Evolutionary conservation across 2,888 invertebrate species (phyloP).

Genomic region (Dynastes hyllus): DNA sequence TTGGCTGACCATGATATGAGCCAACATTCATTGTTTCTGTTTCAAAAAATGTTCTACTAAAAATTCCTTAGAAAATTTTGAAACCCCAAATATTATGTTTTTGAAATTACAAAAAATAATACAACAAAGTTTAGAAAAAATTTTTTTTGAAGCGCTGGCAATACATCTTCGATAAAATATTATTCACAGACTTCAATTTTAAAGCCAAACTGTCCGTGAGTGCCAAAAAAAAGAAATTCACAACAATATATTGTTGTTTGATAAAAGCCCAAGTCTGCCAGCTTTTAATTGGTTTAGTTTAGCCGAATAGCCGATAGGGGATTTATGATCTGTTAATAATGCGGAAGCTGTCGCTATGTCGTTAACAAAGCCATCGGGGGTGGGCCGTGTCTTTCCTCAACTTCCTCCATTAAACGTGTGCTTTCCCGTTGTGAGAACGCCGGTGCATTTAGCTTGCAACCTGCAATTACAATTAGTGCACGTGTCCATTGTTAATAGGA

Average conservation of each 20-base stretch:
- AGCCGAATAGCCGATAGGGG: slow-evolving; percentile 48
- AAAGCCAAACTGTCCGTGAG: slow-evolving; percentile 23
- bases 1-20: too few relatives aligned
- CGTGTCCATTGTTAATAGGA: slow-evolving; percentile 35
- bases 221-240: background rate
- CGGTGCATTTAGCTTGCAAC: slow-evolving; percentile 53
- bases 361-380: slow-evolving; percentile 16
- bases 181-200: background rate
- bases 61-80: too few relatives aligned
- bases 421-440: slow-evolving; percentile 55
- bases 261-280: slow-evolving; percentile 9
- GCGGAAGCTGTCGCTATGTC: slow-evolving; percentile 32
- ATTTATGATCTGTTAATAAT: slow-evolving; percentile 52
- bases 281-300: slow-evolving; percentile 56
- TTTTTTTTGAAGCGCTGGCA: too few relatives aligned
- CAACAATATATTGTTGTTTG: background rate
- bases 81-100: too few relatives aligned
- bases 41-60: too few relatives aligned
- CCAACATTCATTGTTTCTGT: too few relatives aligned
- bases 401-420: slow-evolving; percentile 54
- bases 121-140: too few relatives aligned
- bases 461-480: slow-evolving; percentile 54
- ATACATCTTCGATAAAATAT: too few relatives aligned
- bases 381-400: slow-evolving; percentile 37
- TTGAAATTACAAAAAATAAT: too few relatives aligned